phyloP scores from a whole-genome alignment of 2,113 vertebrate genomes.

The Phyllostomus discolor region DNA sequence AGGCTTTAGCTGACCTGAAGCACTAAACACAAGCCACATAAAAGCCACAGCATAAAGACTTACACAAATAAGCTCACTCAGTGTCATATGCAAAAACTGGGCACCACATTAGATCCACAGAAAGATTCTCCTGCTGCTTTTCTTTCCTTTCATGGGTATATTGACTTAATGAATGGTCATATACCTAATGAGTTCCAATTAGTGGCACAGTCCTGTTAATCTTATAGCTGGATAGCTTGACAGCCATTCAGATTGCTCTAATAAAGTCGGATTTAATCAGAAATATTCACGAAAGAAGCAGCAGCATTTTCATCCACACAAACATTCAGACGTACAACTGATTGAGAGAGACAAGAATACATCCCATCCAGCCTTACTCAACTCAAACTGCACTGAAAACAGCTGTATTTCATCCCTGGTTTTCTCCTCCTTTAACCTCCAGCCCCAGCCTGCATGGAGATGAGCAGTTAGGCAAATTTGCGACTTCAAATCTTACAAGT shows the following conservation, averaged over 20 bases:
- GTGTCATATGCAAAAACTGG: background rate
- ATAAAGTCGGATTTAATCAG: constrained; percentile 37
- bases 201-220: constrained; percentile 8
- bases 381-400: background rate
- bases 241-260: constrained; percentile 45
- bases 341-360: constrained; percentile 53
- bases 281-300: background rate
- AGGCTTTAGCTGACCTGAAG: background rate
- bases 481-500: constrained; percentile 63
- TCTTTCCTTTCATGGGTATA: background rate
- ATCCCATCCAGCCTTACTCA: constrained; percentile 16
- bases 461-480: constrained; percentile 68
- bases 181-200: constrained; percentile 20
- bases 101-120: background rate
- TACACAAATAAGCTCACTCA: background rate
- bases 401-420: constrained; percentile 6
- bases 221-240: constrained; percentile 48
- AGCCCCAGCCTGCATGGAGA: constrained; percentile 15
- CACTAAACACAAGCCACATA: background rate
- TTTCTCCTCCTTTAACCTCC: constrained; percentile 45
- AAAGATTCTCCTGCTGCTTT: background rate
- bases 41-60: background rate
- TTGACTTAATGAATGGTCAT: constrained; percentile 53
- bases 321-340: background rate
- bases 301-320: background rate